Percentiles rank a stretch among this genome's conserved stretches.
These are phyloP conservation scores for Cyclura pinguis DNA, from an alignment of 2,797 vertebrate genomes.

Conservation along the genomic window DNA sequence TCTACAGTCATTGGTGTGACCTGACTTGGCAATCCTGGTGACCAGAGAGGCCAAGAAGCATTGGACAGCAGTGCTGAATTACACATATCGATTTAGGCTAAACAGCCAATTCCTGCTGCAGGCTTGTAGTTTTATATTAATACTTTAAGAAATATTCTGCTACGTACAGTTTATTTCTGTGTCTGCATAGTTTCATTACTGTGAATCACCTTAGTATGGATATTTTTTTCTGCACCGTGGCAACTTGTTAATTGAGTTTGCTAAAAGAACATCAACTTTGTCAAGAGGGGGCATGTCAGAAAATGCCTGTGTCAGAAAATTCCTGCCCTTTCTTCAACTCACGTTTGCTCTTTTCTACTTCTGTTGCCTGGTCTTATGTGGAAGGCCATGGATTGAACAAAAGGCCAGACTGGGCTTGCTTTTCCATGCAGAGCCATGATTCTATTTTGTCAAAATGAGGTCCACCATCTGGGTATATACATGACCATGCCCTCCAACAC, in stretches of 20 bases:
- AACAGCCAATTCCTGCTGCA: constrained; percentile 16
- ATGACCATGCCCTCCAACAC: not conserved
- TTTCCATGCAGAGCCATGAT: too few species aligned
- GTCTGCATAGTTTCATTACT: not conserved
- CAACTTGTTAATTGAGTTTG: constrained; percentile 8
- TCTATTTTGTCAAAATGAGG: too few species aligned
- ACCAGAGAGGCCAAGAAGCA: not conserved
- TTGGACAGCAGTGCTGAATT: not conserved
- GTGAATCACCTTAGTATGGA: not conserved
- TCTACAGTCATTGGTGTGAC: not conserved
- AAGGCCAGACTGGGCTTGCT: not conserved
- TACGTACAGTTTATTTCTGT: not conserved
- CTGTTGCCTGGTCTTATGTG: too few species aligned
- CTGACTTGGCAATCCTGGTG: not conserved
- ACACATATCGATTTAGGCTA: constrained; percentile 6
- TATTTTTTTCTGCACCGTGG: not conserved
- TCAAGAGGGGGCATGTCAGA: not conserved
- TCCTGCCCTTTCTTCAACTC: not conserved
- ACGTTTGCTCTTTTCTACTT: not conserved
- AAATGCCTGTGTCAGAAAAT: not conserved
- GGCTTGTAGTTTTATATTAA: constrained; percentile 1
- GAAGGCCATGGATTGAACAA: not conserved
- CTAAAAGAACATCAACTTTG: not conserved
- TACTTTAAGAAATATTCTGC: not conserved
- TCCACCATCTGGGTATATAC: too few species aligned